Evolutionary conservation across 2,797 vertebrate species (phyloP).

Genomic region (Podarcis lilfordi): DNA sequence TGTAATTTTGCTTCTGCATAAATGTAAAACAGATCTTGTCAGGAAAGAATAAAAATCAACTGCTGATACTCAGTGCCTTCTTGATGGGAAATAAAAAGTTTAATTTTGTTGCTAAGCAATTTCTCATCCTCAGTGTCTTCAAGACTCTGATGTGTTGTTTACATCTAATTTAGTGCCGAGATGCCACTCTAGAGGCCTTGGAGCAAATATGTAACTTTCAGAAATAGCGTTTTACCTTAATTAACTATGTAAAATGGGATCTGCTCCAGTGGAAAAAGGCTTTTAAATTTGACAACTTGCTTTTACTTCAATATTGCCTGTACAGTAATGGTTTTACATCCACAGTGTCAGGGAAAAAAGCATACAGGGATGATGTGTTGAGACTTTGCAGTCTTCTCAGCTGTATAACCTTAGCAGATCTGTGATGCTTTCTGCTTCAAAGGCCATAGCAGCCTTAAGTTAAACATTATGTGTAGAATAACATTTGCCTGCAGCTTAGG

Average conservation of each 20-base stretch:
- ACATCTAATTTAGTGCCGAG: slow-evolving; percentile 48
- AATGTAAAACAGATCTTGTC: slow-evolving; percentile 52
- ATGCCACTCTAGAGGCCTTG: slow-evolving; percentile 51
- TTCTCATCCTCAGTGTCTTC: slow-evolving; percentile 41
- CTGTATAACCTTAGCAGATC: background rate
- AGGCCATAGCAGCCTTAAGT: slow-evolving; percentile 7
- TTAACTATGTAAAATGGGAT: slow-evolving; percentile 61
- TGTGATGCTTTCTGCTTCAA: background rate
- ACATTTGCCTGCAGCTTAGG: background rate
- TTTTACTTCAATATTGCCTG: slow-evolving; percentile 50
- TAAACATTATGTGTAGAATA: background rate
- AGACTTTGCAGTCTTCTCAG: slow-evolving; percentile 38
- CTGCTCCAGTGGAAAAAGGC: slow-evolving; percentile 55
- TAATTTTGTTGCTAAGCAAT: slow-evolving; percentile 46
- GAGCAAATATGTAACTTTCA: slow-evolving; percentile 54
- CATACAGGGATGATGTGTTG: background rate
- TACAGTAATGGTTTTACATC: slow-evolving; percentile 46
- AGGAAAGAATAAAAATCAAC: background rate
- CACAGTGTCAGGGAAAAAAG: slow-evolving; percentile 27
- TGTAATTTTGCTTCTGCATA: slow-evolving; percentile 63
- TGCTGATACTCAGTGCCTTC: slow-evolving; percentile 44
- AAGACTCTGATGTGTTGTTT: slow-evolving; percentile 53
- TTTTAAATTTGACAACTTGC: slow-evolving; percentile 52
- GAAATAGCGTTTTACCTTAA: slow-evolving; percentile 60
- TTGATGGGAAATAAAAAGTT: slow-evolving; percentile 56